Evolutionary conservation across 1,140 invertebrate genomes (phyloP).

Genomic region (Drosophila repletoides): DNA sequence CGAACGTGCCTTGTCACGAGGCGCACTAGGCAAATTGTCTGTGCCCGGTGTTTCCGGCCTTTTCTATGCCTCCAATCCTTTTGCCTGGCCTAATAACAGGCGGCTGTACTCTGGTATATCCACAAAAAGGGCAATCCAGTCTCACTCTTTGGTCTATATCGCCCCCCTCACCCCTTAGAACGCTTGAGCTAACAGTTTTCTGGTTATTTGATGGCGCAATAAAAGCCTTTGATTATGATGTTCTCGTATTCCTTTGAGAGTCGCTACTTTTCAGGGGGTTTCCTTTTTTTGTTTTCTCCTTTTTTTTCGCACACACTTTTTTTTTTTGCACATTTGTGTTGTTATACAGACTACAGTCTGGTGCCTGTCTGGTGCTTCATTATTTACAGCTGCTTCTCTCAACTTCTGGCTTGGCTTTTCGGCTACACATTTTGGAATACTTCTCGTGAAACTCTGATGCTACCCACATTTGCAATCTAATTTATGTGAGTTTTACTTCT

Average conservation of each 20-base stretch:
- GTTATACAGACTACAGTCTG: conserved; percentile 54
- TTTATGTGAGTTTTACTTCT: conserved; percentile 60
- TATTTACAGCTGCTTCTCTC: conserved; percentile 75
- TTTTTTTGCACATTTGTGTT: conserved; percentile 29
- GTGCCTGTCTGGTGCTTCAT: conserved; percentile 65
- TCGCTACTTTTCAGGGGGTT: conserved; percentile 1
- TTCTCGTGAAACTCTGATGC: not conserved
- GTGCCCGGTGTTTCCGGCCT: conserved; percentile 51
- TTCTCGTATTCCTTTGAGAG: conserved; percentile 55
- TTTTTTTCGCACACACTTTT: conserved; percentile 9
- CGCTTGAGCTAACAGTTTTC: conserved; percentile 61
- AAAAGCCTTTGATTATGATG: conserved; percentile 72
- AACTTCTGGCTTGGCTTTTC: conserved; percentile 18
- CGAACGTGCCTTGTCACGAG: conserved; percentile 67
- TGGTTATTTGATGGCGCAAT: conserved; percentile 62
- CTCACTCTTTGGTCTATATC: not conserved
- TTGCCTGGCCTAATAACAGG: conserved; percentile 42
- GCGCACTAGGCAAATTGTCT: conserved; percentile 53
- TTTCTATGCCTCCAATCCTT: not conserved
- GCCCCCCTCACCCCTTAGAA: not conserved
- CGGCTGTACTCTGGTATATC: not conserved
- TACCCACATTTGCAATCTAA: conserved; percentile 38
- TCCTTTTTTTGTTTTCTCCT: not conserved
- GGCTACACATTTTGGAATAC: conserved; percentile 9
- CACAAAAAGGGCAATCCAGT: conserved; percentile 9